Evolutionary conservation across 2,888 invertebrate genomes (phyloP), one percentile per base, ranked within the genome.

Genomic region (Sialis fuliginosa): DNA sequence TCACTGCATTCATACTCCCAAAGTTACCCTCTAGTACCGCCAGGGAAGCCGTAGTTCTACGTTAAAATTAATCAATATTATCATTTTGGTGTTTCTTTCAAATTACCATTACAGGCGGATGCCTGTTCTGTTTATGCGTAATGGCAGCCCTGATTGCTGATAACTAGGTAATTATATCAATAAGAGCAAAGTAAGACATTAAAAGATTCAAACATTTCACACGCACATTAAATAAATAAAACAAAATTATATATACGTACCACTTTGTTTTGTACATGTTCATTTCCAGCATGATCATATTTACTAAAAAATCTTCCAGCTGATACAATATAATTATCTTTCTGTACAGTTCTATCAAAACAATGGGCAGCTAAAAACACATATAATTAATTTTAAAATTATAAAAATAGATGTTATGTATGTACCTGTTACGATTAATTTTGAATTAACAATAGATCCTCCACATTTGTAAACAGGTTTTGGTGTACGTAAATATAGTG

Each of bases 261-360:
- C 41, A 54, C 49, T 33, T 53, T 52, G 49, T 57, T 57, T 53
- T 60, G 58, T 10, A 56, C 56, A 33, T 56, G 51, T 5, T 47
- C 52, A 50, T 62, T 61, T 40, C 52, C 49, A 3, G 46, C 5
- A 50, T 61, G 54, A 30, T 54, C 49, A 42, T 55, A 60, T 5
- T 49, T 32, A 32, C 58, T 54, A 52, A 56, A 62, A 49, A 58
- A 61, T 52, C 62, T 63, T 42, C 63, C 62, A 6, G 59, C 60
- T 3, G 53, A 59, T 13, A 62, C 51, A 40, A 50, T 42, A 33
- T 54, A 56, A 7, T 48, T 37, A 42, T 51, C 32, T 48, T 50
- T 39, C 12, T 39, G 22, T 34, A 33, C 40, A 39, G 32, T 31
- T 6, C 49, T 22, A 2, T 55, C 56, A 4, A 62, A 55, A 51